Base-by-base conservation (phyloP, 2,888 invertebrate genomes). In the Liposcelis brunnea region DNA sequence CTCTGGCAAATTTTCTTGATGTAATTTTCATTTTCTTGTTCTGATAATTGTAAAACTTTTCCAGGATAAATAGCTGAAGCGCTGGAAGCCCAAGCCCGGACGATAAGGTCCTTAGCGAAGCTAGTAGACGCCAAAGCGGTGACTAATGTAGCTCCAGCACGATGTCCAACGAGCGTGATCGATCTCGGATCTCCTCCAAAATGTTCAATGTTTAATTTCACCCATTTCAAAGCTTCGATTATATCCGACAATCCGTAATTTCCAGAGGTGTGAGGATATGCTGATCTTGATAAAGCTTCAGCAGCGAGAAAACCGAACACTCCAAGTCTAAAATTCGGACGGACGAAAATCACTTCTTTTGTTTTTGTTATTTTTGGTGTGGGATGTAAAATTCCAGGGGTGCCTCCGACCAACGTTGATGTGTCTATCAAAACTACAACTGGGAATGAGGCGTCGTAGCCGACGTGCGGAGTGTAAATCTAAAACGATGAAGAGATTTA, bases 171-270 rank as follows among this genome's bases (percentile, higher is more conserved):
- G 32, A 91, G 58, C 0, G 86, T 89, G 0, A 91, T 82, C 2
- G 80, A 71, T 1, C 70, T 66, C 1, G 76, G 72, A 59, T 87
- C 79, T 0, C 89, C 89, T 1, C 89, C 87, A 56, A 90, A 90
- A 59, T 84, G 74, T 47, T 74, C 75, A 38, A 87, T 84, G 58
- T 90, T 89, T 51, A 76, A 62, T 49, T 82, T 70, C 2, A 89
- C 74, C 89, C 89, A 90, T 48, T 75, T 69, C 14, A 90, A 65
- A 0, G 76, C 84, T 0, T 72, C 74, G 11, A 86, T 59, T 48
- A 89, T 73, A 58, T 90, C 90, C 1, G 81, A 80, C 1, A 89
- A 69, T 0, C 79, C 90, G 57, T 87, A 89, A 61, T 90, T 90
- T 26, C 89, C 89, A 0, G 86, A 84, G 1, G 78, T 77, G 21